These are phyloP conservation scores for Nyctibius bracteatus DNA, from an alignment of 2,113 vertebrate genomes.

Conservation along the genomic window DNA sequence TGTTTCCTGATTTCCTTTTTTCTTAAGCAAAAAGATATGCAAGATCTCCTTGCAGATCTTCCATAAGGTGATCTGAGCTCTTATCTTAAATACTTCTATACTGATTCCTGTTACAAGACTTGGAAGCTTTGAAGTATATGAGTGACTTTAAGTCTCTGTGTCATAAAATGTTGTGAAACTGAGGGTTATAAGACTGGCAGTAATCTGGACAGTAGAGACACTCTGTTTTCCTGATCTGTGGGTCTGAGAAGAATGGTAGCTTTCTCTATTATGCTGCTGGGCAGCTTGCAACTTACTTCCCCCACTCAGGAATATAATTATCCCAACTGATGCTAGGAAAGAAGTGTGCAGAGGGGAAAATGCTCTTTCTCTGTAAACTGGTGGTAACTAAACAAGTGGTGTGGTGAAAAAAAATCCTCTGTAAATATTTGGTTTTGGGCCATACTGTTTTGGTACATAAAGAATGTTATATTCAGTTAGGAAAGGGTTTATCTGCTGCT, in stretches of 20 bases:
- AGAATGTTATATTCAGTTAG: background rate
- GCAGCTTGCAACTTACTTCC: background rate
- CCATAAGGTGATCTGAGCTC: background rate
- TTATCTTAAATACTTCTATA: background rate
- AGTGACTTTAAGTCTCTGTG: background rate
- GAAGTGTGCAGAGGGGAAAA: background rate
- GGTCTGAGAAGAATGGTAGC: background rate
- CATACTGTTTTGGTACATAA: background rate
- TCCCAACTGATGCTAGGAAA: background rate
- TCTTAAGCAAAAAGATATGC: background rate
- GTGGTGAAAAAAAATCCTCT: background rate
- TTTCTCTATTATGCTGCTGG: background rate
- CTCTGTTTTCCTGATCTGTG: background rate
- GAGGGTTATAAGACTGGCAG: background rate
- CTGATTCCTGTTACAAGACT: background rate
- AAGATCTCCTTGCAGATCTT: background rate
- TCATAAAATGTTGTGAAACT: background rate
- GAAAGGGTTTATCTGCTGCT: background rate
- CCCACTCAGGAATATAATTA: background rate
- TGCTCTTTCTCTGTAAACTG: background rate
- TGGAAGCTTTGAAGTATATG: background rate
- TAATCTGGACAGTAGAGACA: background rate
- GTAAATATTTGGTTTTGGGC: background rate
- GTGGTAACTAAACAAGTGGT: background rate
- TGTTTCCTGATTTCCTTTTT: background rate